Evolutionary conservation across 1,140 invertebrate species (phyloP), one percentile per base, ranked within the genome.

Genomic region (Nautilus pompilius): DNA sequence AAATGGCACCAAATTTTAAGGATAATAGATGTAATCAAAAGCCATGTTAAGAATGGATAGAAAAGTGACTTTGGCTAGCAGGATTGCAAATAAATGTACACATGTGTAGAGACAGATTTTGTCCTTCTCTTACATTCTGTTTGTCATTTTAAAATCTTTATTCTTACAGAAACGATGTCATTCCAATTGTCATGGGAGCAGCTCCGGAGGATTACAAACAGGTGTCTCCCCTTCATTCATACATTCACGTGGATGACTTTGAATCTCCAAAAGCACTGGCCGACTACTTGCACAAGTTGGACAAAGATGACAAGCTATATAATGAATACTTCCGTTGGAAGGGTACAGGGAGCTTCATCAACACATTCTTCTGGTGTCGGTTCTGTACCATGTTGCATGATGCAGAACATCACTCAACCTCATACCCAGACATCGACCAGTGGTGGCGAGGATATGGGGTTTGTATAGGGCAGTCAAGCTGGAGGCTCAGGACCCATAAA

Each of bases 241-340:
- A 86, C 78, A 93, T 98, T 33, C 96, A 98, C 82, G 93, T 98
- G 2, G 95, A 98, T 73, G 94, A 98, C 78, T 98, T 98, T 78
- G 88, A 89, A 6, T 90, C 91, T 3, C 90, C 95, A 0, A 89
- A 90, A 72, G 90, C 93, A 70, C 82, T 99, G 24, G 95, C 96
- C 3, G 87, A 89, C 2, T 97, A 96, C 81, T 83, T 98, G 22
- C 87, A 89, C 61, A 87, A 89, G 51, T 61, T 80, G n/a, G 77
- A 79, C 62, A 57, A 68, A 58, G 62, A 79, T 62, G 77, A 80
- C 48, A 48, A 69, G 6, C 70, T 81, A n/a, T 84, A 83, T 66
- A 79, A 77, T 56, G 76, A 78, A 63, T 84, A 84, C 65, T 84
- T 84, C 60, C 58, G 53, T 48, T 84, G 80, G 81, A 82, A 81